phyloP scores from a whole-genome alignment of 2,888 invertebrate genomes.

The Pseudococcus viburni region DNA sequence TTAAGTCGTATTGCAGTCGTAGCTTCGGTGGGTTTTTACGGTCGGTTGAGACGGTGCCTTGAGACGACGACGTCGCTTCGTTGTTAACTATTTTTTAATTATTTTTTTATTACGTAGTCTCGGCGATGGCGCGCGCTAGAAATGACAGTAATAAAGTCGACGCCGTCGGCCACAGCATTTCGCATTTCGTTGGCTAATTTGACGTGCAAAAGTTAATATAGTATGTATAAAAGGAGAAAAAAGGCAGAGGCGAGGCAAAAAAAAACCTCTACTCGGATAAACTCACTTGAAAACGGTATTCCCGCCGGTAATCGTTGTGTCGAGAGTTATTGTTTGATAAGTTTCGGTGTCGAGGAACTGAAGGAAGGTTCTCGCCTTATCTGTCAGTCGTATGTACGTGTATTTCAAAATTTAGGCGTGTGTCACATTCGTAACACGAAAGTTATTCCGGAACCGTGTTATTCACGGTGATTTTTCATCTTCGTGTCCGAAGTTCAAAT shows the following conservation, averaged over 20 bases:
- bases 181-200: conserved; percentile 3
- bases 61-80: not conserved
- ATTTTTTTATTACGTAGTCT: conserved; percentile 12
- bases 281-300: conserved; percentile 18
- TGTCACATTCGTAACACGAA: not conserved
- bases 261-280: not conserved
- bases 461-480: no score
- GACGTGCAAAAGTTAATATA: not conserved
- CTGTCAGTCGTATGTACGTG: not conserved
- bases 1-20: not conserved
- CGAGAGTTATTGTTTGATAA: conserved; percentile 24
- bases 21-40: not conserved
- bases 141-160: conserved; percentile 27
- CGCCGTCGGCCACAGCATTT: not conserved
- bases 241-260: not conserved
- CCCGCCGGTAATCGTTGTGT: not conserved
- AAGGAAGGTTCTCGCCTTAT: not conserved
- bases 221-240: not conserved
- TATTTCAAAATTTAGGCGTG: not conserved
- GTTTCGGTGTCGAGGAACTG: not conserved
- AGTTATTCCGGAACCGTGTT: not conserved
- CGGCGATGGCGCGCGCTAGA: not conserved
- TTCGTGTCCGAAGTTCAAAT: no score
- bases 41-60: not conserved
- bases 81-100: conserved; percentile 40